Evolutionary conservation across 2,113 vertebrate genomes (phyloP).

Genomic region (Nothobranchius furzeri): DNA sequence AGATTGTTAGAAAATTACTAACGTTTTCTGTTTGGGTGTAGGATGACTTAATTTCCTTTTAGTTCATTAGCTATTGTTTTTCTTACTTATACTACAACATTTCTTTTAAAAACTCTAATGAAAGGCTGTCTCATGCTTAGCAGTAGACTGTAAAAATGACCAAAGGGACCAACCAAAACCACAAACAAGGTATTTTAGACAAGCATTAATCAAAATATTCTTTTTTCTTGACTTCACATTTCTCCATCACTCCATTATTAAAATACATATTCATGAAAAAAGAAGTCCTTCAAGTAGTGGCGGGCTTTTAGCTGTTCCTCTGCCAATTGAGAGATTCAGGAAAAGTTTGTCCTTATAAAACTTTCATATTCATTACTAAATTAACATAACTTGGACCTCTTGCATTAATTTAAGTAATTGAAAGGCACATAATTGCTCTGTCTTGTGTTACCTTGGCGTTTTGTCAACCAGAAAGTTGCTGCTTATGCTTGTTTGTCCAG

Average conservation of each 20-base stretch:
- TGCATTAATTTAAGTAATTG: slow-evolving; percentile 9
- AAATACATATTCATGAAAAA: slow-evolving; percentile 44
- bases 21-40: no score
- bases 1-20: no score
- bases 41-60: no score
- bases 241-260: slow-evolving; percentile 4
- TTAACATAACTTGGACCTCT: slow-evolving; percentile 32
- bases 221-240: not conserved
- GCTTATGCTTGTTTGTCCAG: slow-evolving; percentile 67
- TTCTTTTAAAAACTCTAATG: no score
- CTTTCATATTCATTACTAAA: slow-evolving; percentile 50
- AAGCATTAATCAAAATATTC: not conserved
- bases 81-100: no score
- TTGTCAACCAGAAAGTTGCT: not conserved
- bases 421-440: not conserved
- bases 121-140: no score
- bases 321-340: slow-evolving; percentile 21
- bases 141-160: no score
- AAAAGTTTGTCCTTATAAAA: slow-evolving; percentile 32
- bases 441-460: no score
- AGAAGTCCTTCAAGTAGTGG: slow-evolving; percentile 23
- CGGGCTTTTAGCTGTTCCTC: slow-evolving; percentile 10
- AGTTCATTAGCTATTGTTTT: no score
- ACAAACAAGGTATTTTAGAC: not conserved
- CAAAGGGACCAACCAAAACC: no score